phyloP scores from a whole-genome alignment of 2,888 invertebrate genomes.

The Galerucella calmariensis region DNA sequence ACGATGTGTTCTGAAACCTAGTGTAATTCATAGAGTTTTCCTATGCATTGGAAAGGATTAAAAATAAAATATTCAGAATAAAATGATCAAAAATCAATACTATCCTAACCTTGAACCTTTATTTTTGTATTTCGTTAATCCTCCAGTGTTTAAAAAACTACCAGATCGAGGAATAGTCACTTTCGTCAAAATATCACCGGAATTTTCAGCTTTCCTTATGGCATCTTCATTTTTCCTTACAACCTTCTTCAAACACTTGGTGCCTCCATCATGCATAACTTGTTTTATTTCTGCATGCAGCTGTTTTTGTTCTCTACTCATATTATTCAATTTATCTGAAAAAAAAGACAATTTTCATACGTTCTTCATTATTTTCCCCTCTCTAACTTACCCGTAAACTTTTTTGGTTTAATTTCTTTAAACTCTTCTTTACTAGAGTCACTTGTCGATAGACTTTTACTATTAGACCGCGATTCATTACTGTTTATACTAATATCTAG shows the following conservation, averaged over 20 bases:
- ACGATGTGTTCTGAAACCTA: too few relatives aligned
- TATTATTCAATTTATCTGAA: conserved; percentile 67
- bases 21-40: too few relatives aligned
- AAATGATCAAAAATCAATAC: not conserved
- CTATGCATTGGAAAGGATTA: too few relatives aligned
- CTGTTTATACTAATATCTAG: conserved; percentile 2
- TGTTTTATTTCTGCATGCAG: conserved; percentile 65
- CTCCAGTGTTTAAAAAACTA: conserved; percentile 86
- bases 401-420: conserved; percentile 70
- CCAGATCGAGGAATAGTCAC: conserved; percentile 88
- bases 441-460: conserved; percentile 15
- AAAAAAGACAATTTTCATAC: conserved; percentile 60
- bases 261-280: conserved; percentile 59
- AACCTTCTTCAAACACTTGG: conserved; percentile 64
- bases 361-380: conserved; percentile 56
- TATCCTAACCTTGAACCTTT: conserved; percentile 71
- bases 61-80: too few relatives aligned
- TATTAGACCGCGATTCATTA: not conserved
- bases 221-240: conserved; percentile 58
- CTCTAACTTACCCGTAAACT: conserved; percentile 56
- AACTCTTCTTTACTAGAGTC: conserved; percentile 57
- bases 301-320: conserved; percentile 67
- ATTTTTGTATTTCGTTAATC: conserved; percentile 80
- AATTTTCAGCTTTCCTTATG: conserved; percentile 67
- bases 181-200: conserved; percentile 85